Evolutionary conservation across 2,888 invertebrate genomes (phyloP).

Genomic region (Heliconius sara): DNA sequence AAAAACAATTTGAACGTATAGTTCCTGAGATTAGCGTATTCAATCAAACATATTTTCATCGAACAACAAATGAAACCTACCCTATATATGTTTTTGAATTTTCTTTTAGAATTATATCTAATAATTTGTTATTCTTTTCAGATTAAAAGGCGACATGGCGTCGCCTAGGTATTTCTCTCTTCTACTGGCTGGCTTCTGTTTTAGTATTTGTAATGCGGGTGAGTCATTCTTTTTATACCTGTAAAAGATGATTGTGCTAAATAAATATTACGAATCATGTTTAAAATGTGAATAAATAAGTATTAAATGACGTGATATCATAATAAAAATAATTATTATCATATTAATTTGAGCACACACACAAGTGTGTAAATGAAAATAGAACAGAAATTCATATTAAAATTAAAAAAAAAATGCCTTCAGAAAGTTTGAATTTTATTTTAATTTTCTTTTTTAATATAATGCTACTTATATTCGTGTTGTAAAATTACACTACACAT

Average conservation of each 20-base stretch:
- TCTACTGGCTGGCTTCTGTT: conserved; percentile 55
- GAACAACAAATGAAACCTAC: too few relatives aligned
- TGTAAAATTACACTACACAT: too few relatives aligned
- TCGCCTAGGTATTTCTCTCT: conserved; percentile 56
- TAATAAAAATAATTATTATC: not conserved
- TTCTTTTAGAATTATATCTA: not conserved
- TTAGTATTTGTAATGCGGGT: conserved; percentile 63
- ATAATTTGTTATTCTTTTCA: conserved; percentile 46
- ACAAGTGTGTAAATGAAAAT: too few relatives aligned
- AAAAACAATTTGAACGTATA: too few relatives aligned
- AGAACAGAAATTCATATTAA: too few relatives aligned
- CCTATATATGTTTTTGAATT: not conserved
- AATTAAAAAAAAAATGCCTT: too few relatives aligned
- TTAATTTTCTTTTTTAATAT: too few relatives aligned
- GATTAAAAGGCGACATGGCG: conserved; percentile 66
- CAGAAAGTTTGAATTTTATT: too few relatives aligned
- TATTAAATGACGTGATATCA: not conserved
- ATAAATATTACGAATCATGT: not conserved
- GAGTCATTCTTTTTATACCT: conserved; percentile 47
- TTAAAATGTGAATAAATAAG: conserved; percentile 3
- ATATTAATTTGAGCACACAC: too few relatives aligned
- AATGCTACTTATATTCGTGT: too few relatives aligned
- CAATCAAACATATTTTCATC: not conserved
- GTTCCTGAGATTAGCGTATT: not conserved
- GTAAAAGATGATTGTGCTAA: not conserved